Percentiles rank a stretch among this genome's conserved stretches.
These are phyloP conservation scores for Neolamprologus variostigma DNA, from an alignment of 2,113 vertebrate species.

Conservation along the genomic window DNA sequence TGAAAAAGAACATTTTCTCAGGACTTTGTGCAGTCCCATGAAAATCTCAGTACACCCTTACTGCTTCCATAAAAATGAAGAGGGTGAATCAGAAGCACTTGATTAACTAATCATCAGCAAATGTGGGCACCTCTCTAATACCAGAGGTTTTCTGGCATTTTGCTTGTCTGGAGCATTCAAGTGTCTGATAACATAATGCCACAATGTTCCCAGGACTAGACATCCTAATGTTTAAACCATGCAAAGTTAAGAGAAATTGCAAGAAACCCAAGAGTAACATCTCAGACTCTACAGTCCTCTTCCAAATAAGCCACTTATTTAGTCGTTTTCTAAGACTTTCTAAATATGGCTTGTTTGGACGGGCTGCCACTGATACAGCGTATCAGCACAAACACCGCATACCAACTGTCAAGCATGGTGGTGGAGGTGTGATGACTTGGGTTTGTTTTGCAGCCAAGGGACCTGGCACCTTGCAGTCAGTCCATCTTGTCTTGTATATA, in stretches of 20 bases:
- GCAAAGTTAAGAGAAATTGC: not conserved
- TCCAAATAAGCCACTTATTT: not conserved
- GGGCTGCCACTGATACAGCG: not conserved
- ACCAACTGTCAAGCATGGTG: not conserved
- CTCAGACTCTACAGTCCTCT: not conserved
- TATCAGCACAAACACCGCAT: not conserved
- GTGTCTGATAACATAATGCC: not conserved
- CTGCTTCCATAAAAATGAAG: not conserved
- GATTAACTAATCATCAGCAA: not conserved
- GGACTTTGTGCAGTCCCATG: not conserved
- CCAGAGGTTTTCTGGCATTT: not conserved
- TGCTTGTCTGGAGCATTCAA: not conserved
- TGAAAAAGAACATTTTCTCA: not conserved
- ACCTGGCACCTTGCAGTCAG: not conserved
- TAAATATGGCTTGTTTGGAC: not conserved
- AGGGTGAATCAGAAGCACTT: not conserved
- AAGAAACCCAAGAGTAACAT: not conserved
- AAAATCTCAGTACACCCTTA: not conserved
- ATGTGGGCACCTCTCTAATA: not conserved
- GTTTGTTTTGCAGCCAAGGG: not conserved
- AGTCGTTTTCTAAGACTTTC: not conserved
- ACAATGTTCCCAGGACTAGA: not conserved
- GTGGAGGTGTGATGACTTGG: not conserved
- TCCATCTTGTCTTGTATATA: not conserved
- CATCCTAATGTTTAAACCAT: not conserved